Conservation (phyloP, 2,888 invertebrate genomes). For the Pandemis cinnamomeana region DNA sequence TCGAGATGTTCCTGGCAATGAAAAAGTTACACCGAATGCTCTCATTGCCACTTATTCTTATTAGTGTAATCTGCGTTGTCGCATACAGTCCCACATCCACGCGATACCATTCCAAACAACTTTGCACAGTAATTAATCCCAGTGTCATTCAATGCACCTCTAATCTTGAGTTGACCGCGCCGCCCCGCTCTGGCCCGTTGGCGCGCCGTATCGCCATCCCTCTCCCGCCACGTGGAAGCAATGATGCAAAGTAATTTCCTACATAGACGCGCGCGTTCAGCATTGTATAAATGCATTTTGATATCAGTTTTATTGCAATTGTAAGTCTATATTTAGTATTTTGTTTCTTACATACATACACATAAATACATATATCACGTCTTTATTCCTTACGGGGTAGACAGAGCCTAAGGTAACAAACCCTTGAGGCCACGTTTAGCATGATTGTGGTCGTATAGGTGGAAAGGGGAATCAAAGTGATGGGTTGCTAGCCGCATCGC, state of each 20-base stretch:
- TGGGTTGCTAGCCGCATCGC: too few relatives aligned
- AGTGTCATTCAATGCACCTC: not conserved
- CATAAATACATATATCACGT: too few relatives aligned
- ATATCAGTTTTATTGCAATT: not conserved
- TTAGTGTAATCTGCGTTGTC: too few relatives aligned
- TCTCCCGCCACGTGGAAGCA: constrained; percentile 36
- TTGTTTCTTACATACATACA: too few relatives aligned
- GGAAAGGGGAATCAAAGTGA: too few relatives aligned
- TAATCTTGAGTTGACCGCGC: not conserved
- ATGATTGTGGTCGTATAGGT: too few relatives aligned
- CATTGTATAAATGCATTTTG: not conserved
- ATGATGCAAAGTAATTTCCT: constrained; percentile 17
- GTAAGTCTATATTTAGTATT: not conserved
- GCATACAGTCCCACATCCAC: not conserved
- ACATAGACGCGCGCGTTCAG: not conserved
- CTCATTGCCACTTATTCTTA: too few relatives aligned
- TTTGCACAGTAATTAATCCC: not conserved
- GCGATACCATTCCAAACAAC: constrained; percentile 7
- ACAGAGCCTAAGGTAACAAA: too few relatives aligned
- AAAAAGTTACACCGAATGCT: too few relatives aligned
- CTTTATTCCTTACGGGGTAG: too few relatives aligned
- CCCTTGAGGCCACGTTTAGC: too few relatives aligned
- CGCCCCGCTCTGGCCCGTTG: not conserved
- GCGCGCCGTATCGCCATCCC: not conserved
- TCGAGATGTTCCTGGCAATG: too few relatives aligned